A percentile compares a stretch with the other conserved stretches of the same genome.
Conservation (phyloP, 2,888 invertebrate genomes). For the Kryphioiulus occultus region DNA sequence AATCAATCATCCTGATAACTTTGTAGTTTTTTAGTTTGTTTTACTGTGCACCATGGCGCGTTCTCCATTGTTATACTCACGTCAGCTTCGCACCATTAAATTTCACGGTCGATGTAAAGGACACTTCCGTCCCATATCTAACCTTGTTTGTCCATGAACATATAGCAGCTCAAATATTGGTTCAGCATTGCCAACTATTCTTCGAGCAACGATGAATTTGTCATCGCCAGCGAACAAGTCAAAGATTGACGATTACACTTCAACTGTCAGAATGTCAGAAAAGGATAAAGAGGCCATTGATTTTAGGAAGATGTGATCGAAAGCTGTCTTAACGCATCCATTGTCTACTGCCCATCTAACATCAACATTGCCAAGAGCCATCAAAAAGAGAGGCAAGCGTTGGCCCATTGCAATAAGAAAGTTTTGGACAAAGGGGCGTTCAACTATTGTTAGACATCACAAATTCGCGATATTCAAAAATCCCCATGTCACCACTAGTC, state of each 20-base stretch:
- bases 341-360: not conserved
- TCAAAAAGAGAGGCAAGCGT: not conserved
- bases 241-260: not conserved
- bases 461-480: too few relatives aligned
- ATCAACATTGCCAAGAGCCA: not conserved
- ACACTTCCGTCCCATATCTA: not conserved
- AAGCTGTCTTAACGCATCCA: not conserved
- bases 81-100: too few relatives aligned
- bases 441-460: too few relatives aligned
- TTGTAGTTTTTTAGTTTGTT: too few relatives aligned
- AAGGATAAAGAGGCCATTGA: not conserved
- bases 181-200: not conserved
- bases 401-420: not conserved
- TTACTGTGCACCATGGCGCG: too few relatives aligned
- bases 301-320: not conserved
- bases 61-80: too few relatives aligned
- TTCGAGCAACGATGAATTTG: not conserved
- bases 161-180: not conserved
- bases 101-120: too few relatives aligned
- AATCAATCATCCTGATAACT: not conserved
- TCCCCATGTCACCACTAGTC: too few relatives aligned
- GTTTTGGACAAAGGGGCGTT: too few relatives aligned
- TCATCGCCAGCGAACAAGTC: not conserved
- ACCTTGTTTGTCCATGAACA: too few relatives aligned
- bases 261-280: not conserved